Percentiles rank a stretch among this genome's conserved stretches.
These are phyloP conservation scores for Picathartes gymnocephalus DNA, from an alignment of 2,113 vertebrate genomes.

Conservation along the genomic window DNA sequence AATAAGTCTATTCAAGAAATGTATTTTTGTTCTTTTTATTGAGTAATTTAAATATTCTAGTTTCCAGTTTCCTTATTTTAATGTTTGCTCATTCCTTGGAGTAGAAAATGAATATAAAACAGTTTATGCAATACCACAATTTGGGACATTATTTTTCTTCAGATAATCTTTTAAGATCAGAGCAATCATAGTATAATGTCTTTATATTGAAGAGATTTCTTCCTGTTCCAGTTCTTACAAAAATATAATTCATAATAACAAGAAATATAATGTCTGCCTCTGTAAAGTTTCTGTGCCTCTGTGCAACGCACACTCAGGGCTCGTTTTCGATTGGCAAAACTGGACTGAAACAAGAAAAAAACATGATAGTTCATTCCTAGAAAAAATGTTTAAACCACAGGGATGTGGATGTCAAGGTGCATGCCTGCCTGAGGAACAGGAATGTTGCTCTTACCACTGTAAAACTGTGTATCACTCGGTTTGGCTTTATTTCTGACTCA, in stretches of 20 bases:
- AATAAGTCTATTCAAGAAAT: conserved; percentile 33
- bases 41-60: background rate
- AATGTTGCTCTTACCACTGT: background rate
- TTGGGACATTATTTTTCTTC: background rate
- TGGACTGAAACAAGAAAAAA: background rate
- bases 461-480: background rate
- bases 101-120: conserved; percentile 32
- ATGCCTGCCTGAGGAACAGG: background rate
- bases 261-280: background rate
- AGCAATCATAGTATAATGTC: background rate
- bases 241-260: background rate
- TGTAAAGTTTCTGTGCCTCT: background rate
- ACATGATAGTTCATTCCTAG: background rate
- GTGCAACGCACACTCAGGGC: background rate
- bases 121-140: background rate
- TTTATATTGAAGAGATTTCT: conserved; percentile 3
- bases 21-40: background rate
- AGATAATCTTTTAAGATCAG: conserved; percentile 7
- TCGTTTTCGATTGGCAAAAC: background rate
- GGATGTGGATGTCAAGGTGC: background rate
- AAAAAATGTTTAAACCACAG: background rate
- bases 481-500: background rate
- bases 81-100: background rate
- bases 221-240: background rate
- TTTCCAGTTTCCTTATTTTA: conserved; percentile 29